A percentile compares a stretch with the other conserved stretches of the same genome.
Conservation (phyloP, 1,140 invertebrate species). For the Saccostrea cuccullata region DNA sequence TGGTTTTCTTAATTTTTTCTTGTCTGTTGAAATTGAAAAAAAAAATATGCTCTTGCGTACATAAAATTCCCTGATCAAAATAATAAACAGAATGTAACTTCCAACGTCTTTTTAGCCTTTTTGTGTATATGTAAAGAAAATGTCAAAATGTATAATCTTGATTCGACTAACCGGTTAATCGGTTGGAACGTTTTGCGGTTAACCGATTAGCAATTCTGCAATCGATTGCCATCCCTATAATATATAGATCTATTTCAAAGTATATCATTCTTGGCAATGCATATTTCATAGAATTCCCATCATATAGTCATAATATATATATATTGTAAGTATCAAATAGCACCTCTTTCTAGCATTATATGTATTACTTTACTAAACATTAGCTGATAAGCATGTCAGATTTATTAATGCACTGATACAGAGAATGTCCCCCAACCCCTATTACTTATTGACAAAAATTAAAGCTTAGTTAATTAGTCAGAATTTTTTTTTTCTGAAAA, state of each 20-base stretch:
- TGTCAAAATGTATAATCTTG: too few species aligned
- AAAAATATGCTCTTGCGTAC: too few species aligned
- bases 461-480: background rate
- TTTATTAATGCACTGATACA: background rate
- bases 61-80: too few species aligned
- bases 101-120: too few species aligned
- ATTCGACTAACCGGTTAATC: too few species aligned
- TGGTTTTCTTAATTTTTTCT: too few species aligned
- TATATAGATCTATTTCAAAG: background rate
- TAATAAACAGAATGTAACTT: too few species aligned
- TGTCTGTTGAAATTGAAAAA: too few species aligned
- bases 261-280: background rate
- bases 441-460: background rate
- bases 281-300: background rate
- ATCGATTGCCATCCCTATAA: too few species aligned
- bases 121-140: too few species aligned
- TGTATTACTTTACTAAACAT: background rate
- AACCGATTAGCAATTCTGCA: too few species aligned
- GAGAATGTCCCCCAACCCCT: background rate
- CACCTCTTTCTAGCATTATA: background rate
- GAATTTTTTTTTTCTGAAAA: background rate
- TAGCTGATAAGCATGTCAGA: background rate
- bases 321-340: slow-evolving; percentile 7
- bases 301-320: background rate
- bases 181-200: too few species aligned